Conservation (phyloP, 2,888 invertebrate genomes). For the Scaptomyza polygonia region DNA sequence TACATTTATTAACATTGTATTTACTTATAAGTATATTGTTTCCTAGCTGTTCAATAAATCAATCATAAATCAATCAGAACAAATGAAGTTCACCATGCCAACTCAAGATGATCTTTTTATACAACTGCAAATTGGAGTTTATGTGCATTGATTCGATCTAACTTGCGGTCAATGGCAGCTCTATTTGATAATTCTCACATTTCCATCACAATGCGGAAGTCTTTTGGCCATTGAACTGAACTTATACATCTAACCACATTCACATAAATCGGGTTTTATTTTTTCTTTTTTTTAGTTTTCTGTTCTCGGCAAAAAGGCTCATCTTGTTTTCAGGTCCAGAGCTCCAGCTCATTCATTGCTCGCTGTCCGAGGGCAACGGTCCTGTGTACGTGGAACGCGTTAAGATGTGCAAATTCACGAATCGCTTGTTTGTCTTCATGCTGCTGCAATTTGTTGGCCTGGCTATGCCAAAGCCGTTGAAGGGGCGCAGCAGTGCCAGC, state of each 20-base stretch:
- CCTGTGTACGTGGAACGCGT: slow-evolving; percentile 34
- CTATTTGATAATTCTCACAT: slow-evolving; percentile 52
- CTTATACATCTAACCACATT: slow-evolving; percentile 8
- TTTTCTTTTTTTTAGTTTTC: slow-evolving; percentile 1
- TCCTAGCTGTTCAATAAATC: no score
- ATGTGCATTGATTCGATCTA: slow-evolving; percentile 24
- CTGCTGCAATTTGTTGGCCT: slow-evolving; percentile 49
- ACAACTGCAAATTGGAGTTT: slow-evolving; percentile 32
- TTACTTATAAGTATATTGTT: no score
- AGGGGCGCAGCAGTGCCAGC: slow-evolving; percentile 35
- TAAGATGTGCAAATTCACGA: slow-evolving; percentile 83
- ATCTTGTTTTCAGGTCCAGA: slow-evolving; percentile 30
- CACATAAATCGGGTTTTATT: slow-evolving; percentile 67
- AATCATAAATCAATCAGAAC: no score
- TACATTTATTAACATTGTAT: no score
- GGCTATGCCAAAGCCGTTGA: slow-evolving; percentile 38
- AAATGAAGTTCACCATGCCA: background rate
- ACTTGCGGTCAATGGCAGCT: slow-evolving; percentile 38
- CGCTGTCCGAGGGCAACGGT: slow-evolving; percentile 59
- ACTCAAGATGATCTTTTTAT: background rate
- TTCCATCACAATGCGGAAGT: slow-evolving; percentile 70
- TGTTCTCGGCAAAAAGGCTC: slow-evolving; percentile 42
- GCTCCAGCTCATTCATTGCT: slow-evolving; percentile 59
- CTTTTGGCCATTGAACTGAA: slow-evolving; percentile 56
- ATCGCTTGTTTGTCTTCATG: slow-evolving; percentile 80